Evolutionary conservation across 2,113 vertebrate genomes (phyloP).

Genomic region (Cromileptes altivelis): DNA sequence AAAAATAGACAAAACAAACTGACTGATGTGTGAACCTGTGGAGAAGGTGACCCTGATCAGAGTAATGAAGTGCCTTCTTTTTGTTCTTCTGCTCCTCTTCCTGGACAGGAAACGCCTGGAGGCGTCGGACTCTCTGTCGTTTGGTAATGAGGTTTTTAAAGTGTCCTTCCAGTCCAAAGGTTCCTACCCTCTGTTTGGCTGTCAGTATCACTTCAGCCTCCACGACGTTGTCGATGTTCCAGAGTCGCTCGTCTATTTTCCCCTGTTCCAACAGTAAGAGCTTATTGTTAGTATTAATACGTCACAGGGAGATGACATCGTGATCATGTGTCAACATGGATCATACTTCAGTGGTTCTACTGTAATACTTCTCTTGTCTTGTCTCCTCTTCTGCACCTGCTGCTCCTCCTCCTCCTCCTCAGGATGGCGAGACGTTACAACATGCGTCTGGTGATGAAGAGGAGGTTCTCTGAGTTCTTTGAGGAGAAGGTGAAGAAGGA

Average conservation of each 20-base stretch:
- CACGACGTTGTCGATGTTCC: conserved; percentile 97
- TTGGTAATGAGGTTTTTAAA: conserved; percentile 94
- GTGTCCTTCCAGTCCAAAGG: conserved; percentile 94
- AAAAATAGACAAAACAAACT: no score
- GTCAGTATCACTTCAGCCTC: conserved; percentile 96
- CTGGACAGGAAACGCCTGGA: conserved; percentile 90
- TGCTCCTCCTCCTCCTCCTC: conserved; percentile 4
- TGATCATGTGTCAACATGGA: no score
- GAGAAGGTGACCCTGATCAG: no score
- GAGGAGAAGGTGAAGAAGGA: conserved; percentile 92
- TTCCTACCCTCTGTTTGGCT: conserved; percentile 93
- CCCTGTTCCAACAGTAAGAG: conserved; percentile 93
- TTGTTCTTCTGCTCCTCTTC: background rate
- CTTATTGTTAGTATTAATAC: background rate
- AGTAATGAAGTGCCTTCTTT: background rate
- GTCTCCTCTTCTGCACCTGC: no score
- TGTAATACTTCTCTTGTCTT: no score
- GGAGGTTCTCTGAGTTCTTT: conserved; percentile 94
- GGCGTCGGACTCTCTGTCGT: conserved; percentile 90
- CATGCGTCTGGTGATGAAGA: conserved; percentile 94
- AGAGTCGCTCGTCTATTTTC: conserved; percentile 98
- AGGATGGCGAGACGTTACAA: conserved; percentile 96
- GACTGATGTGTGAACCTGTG: no score
- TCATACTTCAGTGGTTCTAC: no score
- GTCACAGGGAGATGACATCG: no score